A percentile compares a stretch with the other conserved stretches of the same genome.
phyloP scores from a whole-genome alignment of 2,888 invertebrate species.

The Meliscaeva auricollis region DNA sequence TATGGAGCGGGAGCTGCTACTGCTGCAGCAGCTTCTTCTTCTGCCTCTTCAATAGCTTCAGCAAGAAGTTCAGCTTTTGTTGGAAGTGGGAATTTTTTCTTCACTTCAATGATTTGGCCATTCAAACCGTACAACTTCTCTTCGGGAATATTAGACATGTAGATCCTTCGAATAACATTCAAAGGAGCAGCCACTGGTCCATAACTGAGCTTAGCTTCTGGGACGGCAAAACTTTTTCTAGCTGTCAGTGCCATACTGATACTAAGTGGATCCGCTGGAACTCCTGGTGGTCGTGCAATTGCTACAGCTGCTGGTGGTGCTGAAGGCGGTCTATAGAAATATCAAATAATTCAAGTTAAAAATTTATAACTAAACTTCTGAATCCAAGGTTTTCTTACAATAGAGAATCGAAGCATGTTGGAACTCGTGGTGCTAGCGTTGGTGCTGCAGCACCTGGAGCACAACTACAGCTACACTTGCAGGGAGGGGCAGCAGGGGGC shows the following conservation, averaged over 20 bases:
- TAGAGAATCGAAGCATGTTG: constrained; percentile 29
- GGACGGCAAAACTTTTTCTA: constrained; percentile 82
- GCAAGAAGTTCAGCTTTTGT: constrained; percentile 51
- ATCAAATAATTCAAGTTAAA: background rate
- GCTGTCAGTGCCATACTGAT: constrained; percentile 84
- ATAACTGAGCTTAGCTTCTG: constrained; percentile 85
- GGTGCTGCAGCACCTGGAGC: background rate
- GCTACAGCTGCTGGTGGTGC: background rate
- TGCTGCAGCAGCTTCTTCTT: constrained; percentile 78
- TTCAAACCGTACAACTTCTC: constrained; percentile 85
- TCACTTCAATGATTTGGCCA: constrained; percentile 85
- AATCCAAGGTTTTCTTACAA: constrained; percentile 13
- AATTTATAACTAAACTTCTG: background rate
- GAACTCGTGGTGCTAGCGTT: constrained; percentile 15
- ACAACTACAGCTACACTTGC: constrained; percentile 37
- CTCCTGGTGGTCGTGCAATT: constrained; percentile 17
- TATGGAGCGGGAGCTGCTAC: constrained; percentile 77
- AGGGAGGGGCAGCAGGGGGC: constrained; percentile 11
- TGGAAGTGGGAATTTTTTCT: constrained; percentile 76
- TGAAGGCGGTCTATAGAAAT: constrained; percentile 13
- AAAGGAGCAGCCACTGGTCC: constrained; percentile 85
- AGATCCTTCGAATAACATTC: constrained; percentile 81
- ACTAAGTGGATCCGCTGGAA: constrained; percentile 85
- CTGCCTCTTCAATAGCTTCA: constrained; percentile 75
- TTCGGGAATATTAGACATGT: constrained; percentile 84